These are phyloP conservation scores for Perccottus glenii DNA, from an alignment of 2,113 vertebrate species.

Conservation along the genomic window DNA sequence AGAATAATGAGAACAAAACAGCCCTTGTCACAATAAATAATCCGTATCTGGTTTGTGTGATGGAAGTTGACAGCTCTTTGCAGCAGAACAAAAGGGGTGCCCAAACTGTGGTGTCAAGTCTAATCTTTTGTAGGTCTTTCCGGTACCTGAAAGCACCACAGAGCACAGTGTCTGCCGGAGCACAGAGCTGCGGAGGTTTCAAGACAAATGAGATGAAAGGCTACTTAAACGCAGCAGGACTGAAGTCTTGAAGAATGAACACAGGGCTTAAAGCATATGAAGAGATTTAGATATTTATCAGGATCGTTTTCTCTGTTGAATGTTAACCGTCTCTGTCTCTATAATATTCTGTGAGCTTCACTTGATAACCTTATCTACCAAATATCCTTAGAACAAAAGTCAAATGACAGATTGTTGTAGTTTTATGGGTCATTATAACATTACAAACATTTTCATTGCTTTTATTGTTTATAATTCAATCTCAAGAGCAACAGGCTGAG, in stretches of 20 bases:
- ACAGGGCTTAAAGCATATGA: not conserved
- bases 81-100: not conserved
- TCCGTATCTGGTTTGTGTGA: not conserved
- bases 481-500: too few species aligned
- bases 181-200: not conserved
- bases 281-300: not conserved
- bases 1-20: too few species aligned
- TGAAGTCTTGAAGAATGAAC: not conserved
- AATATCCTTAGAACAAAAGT: too few species aligned
- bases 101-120: not conserved
- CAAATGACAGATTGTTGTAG: too few species aligned
- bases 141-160: slow-evolving; percentile 6
- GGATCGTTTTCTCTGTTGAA: not conserved
- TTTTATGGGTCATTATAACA: too few species aligned
- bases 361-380: too few species aligned
- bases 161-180: not conserved
- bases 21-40: not conserved
- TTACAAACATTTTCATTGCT: too few species aligned
- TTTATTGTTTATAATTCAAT: too few species aligned
- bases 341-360: not conserved
- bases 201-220: not conserved
- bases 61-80: not conserved
- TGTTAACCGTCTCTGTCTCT: not conserved
- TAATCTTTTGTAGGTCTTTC: not conserved
- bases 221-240: slow-evolving; percentile 4